Evolutionary conservation across 2,797 vertebrate species (phyloP).

Genomic region (Australoheros facetus): DNA sequence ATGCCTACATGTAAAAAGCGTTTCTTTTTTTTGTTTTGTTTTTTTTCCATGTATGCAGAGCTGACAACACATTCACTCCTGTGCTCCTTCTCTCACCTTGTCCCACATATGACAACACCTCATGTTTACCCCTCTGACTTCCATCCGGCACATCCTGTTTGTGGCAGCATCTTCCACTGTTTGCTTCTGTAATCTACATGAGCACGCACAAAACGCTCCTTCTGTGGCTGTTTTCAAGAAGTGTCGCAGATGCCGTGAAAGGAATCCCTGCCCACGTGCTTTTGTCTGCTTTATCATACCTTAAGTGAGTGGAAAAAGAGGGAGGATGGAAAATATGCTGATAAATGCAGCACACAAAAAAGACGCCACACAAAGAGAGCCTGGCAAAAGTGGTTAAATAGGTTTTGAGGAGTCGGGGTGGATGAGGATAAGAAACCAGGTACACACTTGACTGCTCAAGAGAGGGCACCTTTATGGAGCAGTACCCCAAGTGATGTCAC

Average conservation of each 20-base stretch:
- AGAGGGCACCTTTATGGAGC: slow-evolving; percentile 31
- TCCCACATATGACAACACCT: slow-evolving; percentile 77
- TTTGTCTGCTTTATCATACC: slow-evolving; percentile 54
- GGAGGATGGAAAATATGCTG: slow-evolving; percentile 52
- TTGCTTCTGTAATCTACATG: slow-evolving; percentile 57
- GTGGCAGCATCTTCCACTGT: slow-evolving; percentile 62
- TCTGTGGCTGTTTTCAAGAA: slow-evolving; percentile 34
- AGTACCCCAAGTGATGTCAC: slow-evolving; percentile 78
- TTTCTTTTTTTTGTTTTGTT: slow-evolving; percentile 26
- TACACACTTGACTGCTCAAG: slow-evolving; percentile 27
- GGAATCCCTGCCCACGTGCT: slow-evolving; percentile 35
- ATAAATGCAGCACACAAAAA: slow-evolving; percentile 57
- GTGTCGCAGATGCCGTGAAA: slow-evolving; percentile 19
- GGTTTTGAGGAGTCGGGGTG: neutral
- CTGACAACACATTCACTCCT: slow-evolving; percentile 53
- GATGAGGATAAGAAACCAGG: slow-evolving; percentile 8
- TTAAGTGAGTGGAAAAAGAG: slow-evolving; percentile 55
- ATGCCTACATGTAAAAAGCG: slow-evolving; percentile 57
- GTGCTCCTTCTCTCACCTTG: slow-evolving; percentile 25
- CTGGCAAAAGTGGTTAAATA: slow-evolving; percentile 14
- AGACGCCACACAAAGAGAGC: slow-evolving; percentile 55
- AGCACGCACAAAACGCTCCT: slow-evolving; percentile 52
- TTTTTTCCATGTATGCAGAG: slow-evolving; percentile 37
- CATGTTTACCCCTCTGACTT: slow-evolving; percentile 66
- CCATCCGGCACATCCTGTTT: slow-evolving; percentile 75